phyloP scores from a whole-genome alignment of 1,140 invertebrate species.

The Laupala kohalensis region DNA sequence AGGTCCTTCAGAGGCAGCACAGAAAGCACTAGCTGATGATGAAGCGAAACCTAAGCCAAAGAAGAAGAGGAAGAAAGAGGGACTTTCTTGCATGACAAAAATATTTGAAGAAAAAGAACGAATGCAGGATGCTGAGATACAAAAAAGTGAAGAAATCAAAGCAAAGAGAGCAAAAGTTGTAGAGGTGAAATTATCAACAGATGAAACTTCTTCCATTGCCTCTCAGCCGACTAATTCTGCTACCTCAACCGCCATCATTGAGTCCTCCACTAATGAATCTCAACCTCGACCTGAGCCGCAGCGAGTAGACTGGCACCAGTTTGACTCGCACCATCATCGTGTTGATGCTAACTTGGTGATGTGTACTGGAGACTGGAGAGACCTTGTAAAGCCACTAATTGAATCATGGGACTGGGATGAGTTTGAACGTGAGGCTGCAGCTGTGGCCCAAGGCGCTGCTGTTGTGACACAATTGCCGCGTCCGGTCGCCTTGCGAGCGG shows the following conservation, averaged over 20 bases:
- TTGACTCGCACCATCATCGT: constrained; percentile 17
- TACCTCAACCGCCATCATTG: too few relatives aligned
- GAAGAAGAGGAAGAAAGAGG: constrained; percentile 25
- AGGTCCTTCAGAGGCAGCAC: constrained; percentile 43
- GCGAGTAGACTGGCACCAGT: constrained; percentile 19
- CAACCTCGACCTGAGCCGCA: too few relatives aligned
- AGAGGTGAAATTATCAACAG: constrained; percentile 14
- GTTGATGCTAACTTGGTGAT: constrained; percentile 18
- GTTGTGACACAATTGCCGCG: constrained; percentile 34
- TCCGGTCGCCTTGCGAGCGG: constrained; percentile 34
- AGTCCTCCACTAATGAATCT: too few relatives aligned
- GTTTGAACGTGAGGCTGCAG: constrained; percentile 37
- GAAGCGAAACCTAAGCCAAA: constrained; percentile 23
- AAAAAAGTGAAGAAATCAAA: constrained; percentile 17
- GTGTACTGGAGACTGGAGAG: constrained; percentile 39
- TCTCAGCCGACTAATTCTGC: too few relatives aligned
- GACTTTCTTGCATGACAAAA: constrained; percentile 37
- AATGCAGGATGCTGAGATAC: constrained; percentile 21
- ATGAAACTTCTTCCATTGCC: neutral
- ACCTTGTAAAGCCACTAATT: constrained; percentile 40
- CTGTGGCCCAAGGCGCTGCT: constrained; percentile 23
- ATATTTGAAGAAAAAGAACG: constrained; percentile 58
- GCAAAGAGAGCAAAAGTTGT: constrained; percentile 17
- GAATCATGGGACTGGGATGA: constrained; percentile 47
- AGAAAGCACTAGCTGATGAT: constrained; percentile 43